Base-by-base conservation (phyloP, 2,113 vertebrate genomes). In the Irena cyanogastra region DNA sequence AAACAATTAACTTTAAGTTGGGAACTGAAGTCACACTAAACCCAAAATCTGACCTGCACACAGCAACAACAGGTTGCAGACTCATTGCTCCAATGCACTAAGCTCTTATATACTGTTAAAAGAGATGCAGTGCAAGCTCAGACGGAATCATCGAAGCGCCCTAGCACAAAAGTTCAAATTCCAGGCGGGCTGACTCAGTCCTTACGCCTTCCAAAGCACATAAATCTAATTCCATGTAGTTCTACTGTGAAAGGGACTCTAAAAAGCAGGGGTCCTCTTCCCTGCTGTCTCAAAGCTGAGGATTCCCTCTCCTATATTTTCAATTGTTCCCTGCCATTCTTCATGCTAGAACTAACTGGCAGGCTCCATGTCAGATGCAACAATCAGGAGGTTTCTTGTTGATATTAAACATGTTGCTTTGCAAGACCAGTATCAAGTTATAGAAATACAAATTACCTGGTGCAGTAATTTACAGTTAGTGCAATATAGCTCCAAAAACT, bases 91-190 rank as follows among this genome's bases (percentile, higher is more conserved):
- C 45, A 31, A 11, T 5, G 3, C 33, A 37, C 33, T 39, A 30
- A 39, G 24, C 79, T 56, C 30, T 30, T 27, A 2, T 3, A 10
- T 3, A 13, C 44, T 37, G 56, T 47, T 63, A 41, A 20, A 68
- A 75, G 54, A 33, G 94, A 86, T 30, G 54, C 15, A 9, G 68
- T 7, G 49, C 56, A 88, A 92, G 59, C 87, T 94, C 87, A 66
- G 70, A 26, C 85, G 85, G 90, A 96, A 33, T 54, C 71, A 85
- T 53, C 11, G 22, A 31, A 69, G 90, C 3, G 23, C 88, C 92
- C 88, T 49, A 92, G 93, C 93, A 96, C 94, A 87, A 95, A 96
- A 96, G 95, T 96, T 96, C 94, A 95, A 93, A 97, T 97, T 96
- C 96, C 96, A 94, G 2, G 56, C 10, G 5, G 71, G 72, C 79